Evolutionary conservation across 2,888 invertebrate species (phyloP).

Genomic region (Leptothorax acervorum): DNA sequence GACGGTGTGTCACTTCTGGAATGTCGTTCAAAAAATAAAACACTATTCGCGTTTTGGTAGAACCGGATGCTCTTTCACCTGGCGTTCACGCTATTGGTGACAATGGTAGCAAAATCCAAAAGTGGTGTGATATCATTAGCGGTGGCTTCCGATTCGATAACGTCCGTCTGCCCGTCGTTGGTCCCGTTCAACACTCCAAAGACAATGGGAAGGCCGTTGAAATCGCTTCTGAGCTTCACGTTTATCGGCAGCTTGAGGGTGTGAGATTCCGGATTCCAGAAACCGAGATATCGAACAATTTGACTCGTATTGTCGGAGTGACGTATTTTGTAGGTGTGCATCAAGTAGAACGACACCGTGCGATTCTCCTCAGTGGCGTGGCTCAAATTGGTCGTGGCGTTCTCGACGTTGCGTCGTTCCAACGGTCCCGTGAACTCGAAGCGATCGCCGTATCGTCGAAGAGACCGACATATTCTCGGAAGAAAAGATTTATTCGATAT

Average conservation of each 20-base stretch:
- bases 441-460: slow-evolving; percentile 58
- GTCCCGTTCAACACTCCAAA: slow-evolving; percentile 86
- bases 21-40: neutral
- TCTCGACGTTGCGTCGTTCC: slow-evolving; percentile 53
- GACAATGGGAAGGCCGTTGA: slow-evolving; percentile 80
- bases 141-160: slow-evolving; percentile 85
- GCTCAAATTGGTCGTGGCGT: slow-evolving; percentile 72
- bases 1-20: neutral
- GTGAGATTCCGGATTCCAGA: slow-evolving; percentile 79
- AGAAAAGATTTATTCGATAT: neutral
- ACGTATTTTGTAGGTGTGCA: slow-evolving; percentile 83
- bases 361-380: slow-evolving; percentile 73
- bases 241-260: slow-evolving; percentile 74
- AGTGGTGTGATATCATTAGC: slow-evolving; percentile 83
- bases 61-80: slow-evolving; percentile 82
- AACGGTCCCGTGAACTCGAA: slow-evolving; percentile 53
- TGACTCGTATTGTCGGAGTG: slow-evolving; percentile 81
- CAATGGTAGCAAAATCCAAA: slow-evolving; percentile 86
- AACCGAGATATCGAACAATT: slow-evolving; percentile 79
- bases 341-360: slow-evolving; percentile 78
- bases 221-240: slow-evolving; percentile 80
- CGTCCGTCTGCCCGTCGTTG: slow-evolving; percentile 85
- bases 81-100: slow-evolving; percentile 86
- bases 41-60: neutral
- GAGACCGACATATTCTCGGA: slow-evolving; percentile 67